Base-by-base conservation (phyloP, 2,113 vertebrate genomes). In the Channa argus region DNA sequence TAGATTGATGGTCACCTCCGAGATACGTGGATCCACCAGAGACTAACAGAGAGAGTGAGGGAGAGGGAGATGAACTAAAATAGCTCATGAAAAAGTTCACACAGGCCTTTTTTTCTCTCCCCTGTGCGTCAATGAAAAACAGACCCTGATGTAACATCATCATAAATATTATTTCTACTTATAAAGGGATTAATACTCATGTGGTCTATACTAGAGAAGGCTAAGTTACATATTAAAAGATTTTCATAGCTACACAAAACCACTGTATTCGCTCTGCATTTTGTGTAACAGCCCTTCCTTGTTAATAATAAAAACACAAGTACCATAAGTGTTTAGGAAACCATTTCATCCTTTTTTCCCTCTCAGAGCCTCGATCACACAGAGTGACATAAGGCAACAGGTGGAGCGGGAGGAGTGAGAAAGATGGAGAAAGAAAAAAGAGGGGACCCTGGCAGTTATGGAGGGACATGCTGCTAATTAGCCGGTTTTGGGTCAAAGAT, bases 1-100 rank as follows among this genome's bases (percentile, higher is more conserved):
- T 74, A 93, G 92, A 95, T 95, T 94, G 87, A 95, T 94, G 87
- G 85, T 92, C 85, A 73, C 83, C 82, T 88, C 80, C 53, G 83
- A 85, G 80, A 88, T 89, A 70, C 83, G 84, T 63, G 82, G 75
- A 85, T 87, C 71, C 86, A 82, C 65, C 63, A 70, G 77, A 83
- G 74, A 80, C 63, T 63, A 77, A 78, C 63, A 83, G 63, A 66
- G 77, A 87, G 70, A 76, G 45, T 41, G 66, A 79, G 46, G 56
- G 83, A 84, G 88, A 80, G 71, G 49, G 63, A 77, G 76, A 77
- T 50, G 60, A 74, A 88, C 85, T 59, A 68, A 92, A 92, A 90
- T 89, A 92, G 85, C 77, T 61, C 15, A 69, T 11, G 46, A 73
- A 74, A 80, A 72, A 45, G 73, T 56, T 65, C 45, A 51, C 65